Evolutionary conservation across 2,888 invertebrate genomes (phyloP), one percentile per base, ranked within the genome.

Genomic region (Epirrhoe alternata): DNA sequence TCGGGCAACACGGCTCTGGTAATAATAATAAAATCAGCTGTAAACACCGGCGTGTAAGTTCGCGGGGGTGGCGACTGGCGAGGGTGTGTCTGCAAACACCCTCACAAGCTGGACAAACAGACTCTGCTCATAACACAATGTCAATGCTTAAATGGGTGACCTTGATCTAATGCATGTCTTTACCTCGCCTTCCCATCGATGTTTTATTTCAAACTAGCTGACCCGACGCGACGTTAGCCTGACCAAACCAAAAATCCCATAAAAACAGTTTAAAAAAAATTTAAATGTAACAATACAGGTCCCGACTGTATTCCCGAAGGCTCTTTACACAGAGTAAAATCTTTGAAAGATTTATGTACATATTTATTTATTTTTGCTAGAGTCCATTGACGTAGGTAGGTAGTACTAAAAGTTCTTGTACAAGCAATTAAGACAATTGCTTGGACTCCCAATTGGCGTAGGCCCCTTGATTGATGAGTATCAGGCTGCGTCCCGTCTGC

Each of bases 21-120:
- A 58, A 51, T 51, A 45, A 7, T 56, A 58, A 51, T 51, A 45
- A 7, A 57, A 67, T 63, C 63, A 51, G 54, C 30, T n/a, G 24
- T 60, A 53, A 64, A 62, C 59, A 64, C 54, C 64, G 24, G 35
- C 8, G 31, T 50, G 52, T 31, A 51, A 64, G 45, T n/a, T 17
- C 6, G 42, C n/a, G 47, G 12, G 55, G 60, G 24, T 47, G 47
- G 35, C 33, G 35, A 12, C 50, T n/a, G 51, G 16, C 31, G 58
- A 52, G 47, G 66, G 69, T 58, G 63, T 51, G 69, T 64, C 58
- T 12, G 38, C 57, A 67, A 67, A 67, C 60, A 66, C 16, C 45
- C 45, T 12, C 5, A 12, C 16, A 3, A 12, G 12, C 12, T 24
- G 24, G 50, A 50, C 12, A 54, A 50, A 52, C 50, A 58, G 53